These are phyloP conservation scores for Pemphigus obesinymphae DNA, from an alignment of 1,140 invertebrate species.

Conservation along the genomic window DNA sequence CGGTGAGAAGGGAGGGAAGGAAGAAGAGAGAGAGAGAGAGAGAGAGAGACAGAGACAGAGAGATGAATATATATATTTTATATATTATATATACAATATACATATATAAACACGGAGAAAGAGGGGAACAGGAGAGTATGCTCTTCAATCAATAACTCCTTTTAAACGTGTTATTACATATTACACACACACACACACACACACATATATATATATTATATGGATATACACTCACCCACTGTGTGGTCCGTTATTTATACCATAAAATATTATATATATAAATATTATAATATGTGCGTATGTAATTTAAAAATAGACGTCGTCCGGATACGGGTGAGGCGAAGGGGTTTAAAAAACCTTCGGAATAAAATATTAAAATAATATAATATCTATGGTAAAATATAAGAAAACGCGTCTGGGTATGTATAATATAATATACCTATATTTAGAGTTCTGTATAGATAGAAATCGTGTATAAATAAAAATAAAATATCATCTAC, in stretches of 20 bases:
- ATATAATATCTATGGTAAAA: not conserved
- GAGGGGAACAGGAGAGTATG: conserved; percentile 27
- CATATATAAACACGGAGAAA: not conserved
- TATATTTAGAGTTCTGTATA: not conserved
- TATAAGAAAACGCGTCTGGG: not conserved
- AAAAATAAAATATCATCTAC: conserved; percentile 51
- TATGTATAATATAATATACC: no score
- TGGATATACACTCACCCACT: not conserved
- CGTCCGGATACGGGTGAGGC: not conserved
- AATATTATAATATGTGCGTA: not conserved
- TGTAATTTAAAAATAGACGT: conserved; percentile 4
- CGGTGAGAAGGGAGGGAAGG: not conserved
- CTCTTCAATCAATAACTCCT: conserved; percentile 39
- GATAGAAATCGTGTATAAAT: not conserved
- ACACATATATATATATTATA: no score
- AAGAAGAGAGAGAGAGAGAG: not conserved
- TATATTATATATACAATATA: conserved; percentile 2
- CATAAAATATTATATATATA: not conserved
- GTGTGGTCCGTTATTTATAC: conserved; percentile 34
- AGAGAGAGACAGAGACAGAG: not conserved
- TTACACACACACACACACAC: not conserved
- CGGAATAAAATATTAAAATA: not conserved
- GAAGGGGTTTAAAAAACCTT: not conserved
- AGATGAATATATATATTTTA: conserved; percentile 13
- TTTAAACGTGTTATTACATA: conserved; percentile 36